Percentiles rank a stretch among this genome's conserved stretches.
phyloP scores from a whole-genome alignment of 2,113 vertebrate species.

The Podarcis cretensis region DNA sequence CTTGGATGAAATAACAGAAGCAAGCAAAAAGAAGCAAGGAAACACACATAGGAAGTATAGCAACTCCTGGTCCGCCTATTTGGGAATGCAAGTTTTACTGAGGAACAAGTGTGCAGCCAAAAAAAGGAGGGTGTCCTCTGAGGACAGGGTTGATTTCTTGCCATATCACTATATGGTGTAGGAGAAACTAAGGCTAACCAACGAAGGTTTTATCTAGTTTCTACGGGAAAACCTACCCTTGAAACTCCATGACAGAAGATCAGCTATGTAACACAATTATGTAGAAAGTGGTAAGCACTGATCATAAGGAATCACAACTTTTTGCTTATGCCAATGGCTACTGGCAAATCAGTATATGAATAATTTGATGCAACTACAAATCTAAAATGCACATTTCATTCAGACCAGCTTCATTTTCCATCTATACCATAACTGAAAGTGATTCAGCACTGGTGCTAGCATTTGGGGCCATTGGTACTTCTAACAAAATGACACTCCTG shows the following conservation, averaged over 20 bases:
- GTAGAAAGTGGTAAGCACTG: neutral
- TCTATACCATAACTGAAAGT: neutral
- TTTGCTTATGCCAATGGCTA: neutral
- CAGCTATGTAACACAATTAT: neutral
- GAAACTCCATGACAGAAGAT: neutral
- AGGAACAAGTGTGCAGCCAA: neutral
- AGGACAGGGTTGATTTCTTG: neutral
- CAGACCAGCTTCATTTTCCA: neutral
- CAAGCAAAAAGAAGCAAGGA: neutral
- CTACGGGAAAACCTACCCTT: conserved; percentile 1
- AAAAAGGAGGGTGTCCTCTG: no score
- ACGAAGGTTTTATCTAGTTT: neutral
- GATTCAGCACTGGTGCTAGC: neutral
- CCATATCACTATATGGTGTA: neutral
- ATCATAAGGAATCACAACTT: neutral
- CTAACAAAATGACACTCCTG: neutral
- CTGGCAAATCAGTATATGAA: neutral
- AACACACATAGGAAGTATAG: neutral
- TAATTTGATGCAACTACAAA: neutral
- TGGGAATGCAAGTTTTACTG: neutral
- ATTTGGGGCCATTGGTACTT: neutral
- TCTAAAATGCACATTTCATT: neutral
- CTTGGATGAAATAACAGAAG: neutral
- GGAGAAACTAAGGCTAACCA: neutral
- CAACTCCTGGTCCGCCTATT: neutral